Evolutionary conservation across 2,888 invertebrate genomes (phyloP), one percentile per base, ranked within the genome.

Genomic region (Mylabris sibirica): DNA sequence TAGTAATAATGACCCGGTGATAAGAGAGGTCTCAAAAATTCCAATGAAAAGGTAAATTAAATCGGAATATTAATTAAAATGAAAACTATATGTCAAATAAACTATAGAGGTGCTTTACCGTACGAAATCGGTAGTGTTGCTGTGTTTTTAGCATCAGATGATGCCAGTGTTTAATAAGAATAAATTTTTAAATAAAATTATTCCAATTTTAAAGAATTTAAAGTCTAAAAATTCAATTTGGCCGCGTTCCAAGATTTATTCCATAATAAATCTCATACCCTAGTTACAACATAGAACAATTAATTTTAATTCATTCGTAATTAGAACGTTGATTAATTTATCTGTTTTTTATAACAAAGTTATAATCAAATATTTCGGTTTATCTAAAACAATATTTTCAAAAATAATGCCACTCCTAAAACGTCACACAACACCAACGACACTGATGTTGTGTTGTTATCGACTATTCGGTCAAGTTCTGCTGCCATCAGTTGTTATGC

Each of bases 121-220:
- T 85, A 89, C 44, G 91, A 92, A 76, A 87, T 91, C 72, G 87
- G 87, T 66, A 89, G 90, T 0, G 82, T 89, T 24, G 92, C 90
- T 24, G 89, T 92, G 60, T 93, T 92, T 83, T 84, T 93, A 66
- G 89, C 87, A 59, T 92, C 92, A 1, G 87, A 90, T 62, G 92
- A 93, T 84, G 89, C 92, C 5, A 86, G 88, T 2, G n/a, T n/a
- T n/a, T n/a, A n/a, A n/a, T n/a, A n/a, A n/a, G 30, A 30, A 30
- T 30, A 6, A 30, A n/a, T n/a, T 30, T 30, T 30, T 30, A 30
- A 30, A 30, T 30, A 5, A 2, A 30, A 30, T 30, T 30, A 30
- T 30, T 30, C 8, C 8, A 30, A 6, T 30, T 30, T 30, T 30
- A 30, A 4, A 8, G 5, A 30, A 30, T 0, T 8, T 30, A 8